Conservation (phyloP, 2,113 vertebrate species). For the Istiophorus platypterus region DNA sequence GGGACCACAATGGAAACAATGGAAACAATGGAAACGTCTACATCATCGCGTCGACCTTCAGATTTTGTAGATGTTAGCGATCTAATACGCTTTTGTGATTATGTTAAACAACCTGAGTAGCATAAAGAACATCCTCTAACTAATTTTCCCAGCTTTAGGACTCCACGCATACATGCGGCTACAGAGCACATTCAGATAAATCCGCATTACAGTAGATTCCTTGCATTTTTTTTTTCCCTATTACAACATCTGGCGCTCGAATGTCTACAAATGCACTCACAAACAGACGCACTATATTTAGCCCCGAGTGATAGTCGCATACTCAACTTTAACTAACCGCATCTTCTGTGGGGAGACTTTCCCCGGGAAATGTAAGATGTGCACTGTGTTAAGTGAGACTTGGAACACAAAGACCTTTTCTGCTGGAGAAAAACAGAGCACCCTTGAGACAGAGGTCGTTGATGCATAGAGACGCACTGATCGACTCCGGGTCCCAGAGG, state of each 20-base stretch:
- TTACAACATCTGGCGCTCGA: background rate
- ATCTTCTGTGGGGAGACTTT: conserved; percentile 28
- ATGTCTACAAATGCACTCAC: background rate
- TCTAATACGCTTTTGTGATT: no score
- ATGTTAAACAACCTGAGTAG: background rate
- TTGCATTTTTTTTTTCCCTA: background rate
- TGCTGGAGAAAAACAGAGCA: conserved; percentile 62
- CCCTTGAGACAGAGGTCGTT: conserved; percentile 71
- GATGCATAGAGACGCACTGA: conserved; percentile 59
- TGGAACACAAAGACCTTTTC: conserved; percentile 67
- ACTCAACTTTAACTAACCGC: conserved; percentile 35
- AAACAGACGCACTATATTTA: background rate
- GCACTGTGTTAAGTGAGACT: conserved; percentile 61
- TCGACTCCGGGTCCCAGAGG: conserved; percentile 59
- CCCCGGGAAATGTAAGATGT: conserved; percentile 48
- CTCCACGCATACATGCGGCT: background rate
- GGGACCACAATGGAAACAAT: no score
- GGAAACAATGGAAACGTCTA: no score
- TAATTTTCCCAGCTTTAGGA: background rate
- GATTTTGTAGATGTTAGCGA: background rate
- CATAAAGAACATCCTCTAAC: background rate
- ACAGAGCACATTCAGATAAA: background rate
- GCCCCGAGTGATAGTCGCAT: conserved; percentile 34
- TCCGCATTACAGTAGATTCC: background rate
- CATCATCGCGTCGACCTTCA: no score